Conservation (phyloP, 37 sponge, comb jelly and placozoan species). For the Cliona cf. orientalis region DNA sequence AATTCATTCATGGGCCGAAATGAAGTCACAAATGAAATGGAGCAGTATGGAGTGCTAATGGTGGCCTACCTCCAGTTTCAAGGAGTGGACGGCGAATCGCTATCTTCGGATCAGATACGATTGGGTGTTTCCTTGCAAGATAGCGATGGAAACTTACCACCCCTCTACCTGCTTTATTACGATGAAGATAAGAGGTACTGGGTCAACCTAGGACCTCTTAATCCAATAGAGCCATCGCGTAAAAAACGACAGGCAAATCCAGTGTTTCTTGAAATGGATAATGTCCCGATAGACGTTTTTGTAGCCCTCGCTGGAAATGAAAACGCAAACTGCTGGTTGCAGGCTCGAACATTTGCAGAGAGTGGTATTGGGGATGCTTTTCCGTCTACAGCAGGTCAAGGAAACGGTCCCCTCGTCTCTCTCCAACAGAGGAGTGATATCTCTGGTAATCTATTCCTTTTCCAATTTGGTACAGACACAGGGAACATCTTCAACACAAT, state of each 20-base stretch:
- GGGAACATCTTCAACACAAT: background rate
- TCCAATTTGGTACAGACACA: constrained; percentile 1
- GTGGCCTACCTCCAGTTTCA: background rate
- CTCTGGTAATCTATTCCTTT: background rate
- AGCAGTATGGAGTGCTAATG: background rate
- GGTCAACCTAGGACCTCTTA: background rate
- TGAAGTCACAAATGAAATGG: background rate
- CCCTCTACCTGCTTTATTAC: background rate
- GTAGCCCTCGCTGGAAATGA: background rate
- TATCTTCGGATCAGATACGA: no score
- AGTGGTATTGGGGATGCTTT: background rate
- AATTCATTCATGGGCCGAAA: background rate
- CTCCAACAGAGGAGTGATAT: background rate
- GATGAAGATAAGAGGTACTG: background rate
- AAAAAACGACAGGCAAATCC: background rate
- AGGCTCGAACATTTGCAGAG: background rate
- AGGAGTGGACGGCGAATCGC: background rate
- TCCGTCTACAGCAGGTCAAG: no score
- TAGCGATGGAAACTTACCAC: background rate
- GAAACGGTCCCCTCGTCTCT: background rate
- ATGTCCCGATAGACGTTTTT: background rate
- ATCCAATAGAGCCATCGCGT: background rate
- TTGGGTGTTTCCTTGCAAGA: background rate
- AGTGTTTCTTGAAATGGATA: background rate
- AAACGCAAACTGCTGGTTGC: constrained; percentile 6